Base-by-base conservation (phyloP, 2,113 vertebrate genomes). In the Trematocara nigrifrons region DNA sequence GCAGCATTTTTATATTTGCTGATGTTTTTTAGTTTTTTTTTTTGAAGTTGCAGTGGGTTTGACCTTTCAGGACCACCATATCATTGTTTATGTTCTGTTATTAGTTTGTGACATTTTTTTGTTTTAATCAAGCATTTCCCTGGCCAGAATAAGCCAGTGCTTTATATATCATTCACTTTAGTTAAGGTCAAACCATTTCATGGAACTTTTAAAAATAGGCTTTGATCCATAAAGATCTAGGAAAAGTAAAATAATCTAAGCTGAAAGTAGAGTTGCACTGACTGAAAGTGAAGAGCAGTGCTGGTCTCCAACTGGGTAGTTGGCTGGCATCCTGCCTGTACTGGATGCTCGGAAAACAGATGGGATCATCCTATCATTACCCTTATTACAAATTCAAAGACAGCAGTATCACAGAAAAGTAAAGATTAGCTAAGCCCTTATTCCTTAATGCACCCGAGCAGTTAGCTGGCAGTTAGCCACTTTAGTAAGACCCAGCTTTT, bases 321-420 rank as follows among this genome's bases (percentile, higher is more conserved):
- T 89, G 4, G 6, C 78, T 86, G 64, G 86, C 80, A 80, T 79
- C 79, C 86, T 87, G 90, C 54, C 77, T 82, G 16, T 69, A 78
- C 20, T 33, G 80, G 40, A 71, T 86, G 57, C 51, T 80, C 1
- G 10, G 11, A 45, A 86, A 74, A 74, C 29, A 87, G 91, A 92
- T 87, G 90, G 11, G 42, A 88, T 90, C 85, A 84, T 54, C 85
- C 29, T 80, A 87, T 89, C 61, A 80, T 76, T 22, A 47, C 54
- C 26, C 42, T 90, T 78, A 90, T 92, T 90, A 91, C 85, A 66
- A 86, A 89, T 86, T 85, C 84, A 85, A 71, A 85, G 79, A 84
- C 11, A 81, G 87, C 86, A 80, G 45, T 78, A 86, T 85, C 59
- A 76, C 31, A 80, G 87, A 92, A 74, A 76, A 76, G 69, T 76